phyloP scores from a whole-genome alignment of 1,140 invertebrate species.

The Philopotamus ludificatus region DNA sequence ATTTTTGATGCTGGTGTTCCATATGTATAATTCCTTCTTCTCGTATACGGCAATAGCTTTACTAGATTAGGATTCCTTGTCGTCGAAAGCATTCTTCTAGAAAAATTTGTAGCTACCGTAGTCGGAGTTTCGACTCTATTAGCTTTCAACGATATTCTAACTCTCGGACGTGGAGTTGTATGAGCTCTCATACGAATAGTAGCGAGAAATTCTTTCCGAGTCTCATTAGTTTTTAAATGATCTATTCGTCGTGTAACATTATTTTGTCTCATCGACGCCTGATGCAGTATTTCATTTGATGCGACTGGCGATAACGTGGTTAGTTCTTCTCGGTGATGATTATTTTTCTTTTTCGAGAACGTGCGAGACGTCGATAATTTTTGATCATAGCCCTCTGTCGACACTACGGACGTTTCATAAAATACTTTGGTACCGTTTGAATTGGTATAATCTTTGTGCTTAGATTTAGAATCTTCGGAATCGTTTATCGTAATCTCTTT shows the following conservation, averaged over 20 bases:
- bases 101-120: neutral
- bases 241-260: conserved; percentile 22
- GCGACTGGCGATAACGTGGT: conserved; percentile 8
- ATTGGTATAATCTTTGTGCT: conserved; percentile 23
- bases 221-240: conserved; percentile 27
- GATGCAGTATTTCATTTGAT: conserved; percentile 22
- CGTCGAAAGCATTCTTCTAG: neutral
- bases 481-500: conserved; percentile 30
- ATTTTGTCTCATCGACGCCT: conserved; percentile 10
- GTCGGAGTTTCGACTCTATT: conserved; percentile 22
- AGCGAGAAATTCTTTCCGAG: conserved; percentile 33
- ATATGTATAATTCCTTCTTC: conserved; percentile 22
- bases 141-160: conserved; percentile 38
- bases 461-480: conserved; percentile 25
- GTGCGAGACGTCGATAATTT: conserved; percentile 21
- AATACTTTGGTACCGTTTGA: conserved; percentile 35
- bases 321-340: conserved; percentile 20
- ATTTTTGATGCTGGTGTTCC: conserved; percentile 34
- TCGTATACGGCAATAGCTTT: conserved; percentile 31
- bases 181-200: conserved; percentile 38
- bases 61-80: conserved; percentile 29
- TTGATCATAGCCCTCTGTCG: conserved; percentile 33
- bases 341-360: neutral
- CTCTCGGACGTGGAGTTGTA: conserved; percentile 33
- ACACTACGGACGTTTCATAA: conserved; percentile 32